These are phyloP conservation scores for Amphipyra berbera DNA, from an alignment of 2,888 invertebrate species.

Conservation along the genomic window DNA sequence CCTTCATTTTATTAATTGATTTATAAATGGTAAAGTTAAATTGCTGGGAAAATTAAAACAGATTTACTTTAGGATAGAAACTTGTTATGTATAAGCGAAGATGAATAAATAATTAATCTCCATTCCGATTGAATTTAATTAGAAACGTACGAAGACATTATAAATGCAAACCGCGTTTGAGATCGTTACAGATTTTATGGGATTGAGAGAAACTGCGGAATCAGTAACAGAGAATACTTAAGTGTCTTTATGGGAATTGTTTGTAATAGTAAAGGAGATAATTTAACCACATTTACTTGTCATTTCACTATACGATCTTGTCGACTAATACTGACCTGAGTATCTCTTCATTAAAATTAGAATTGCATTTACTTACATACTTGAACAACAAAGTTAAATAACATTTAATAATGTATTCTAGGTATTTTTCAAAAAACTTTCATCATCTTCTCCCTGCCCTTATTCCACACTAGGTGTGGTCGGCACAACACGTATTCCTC, in stretches of 20 bases:
- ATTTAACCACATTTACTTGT: too few relatives aligned
- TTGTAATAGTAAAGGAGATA: too few relatives aligned
- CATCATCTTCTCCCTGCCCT: too few relatives aligned
- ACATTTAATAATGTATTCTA: too few relatives aligned
- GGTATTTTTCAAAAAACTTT: too few relatives aligned
- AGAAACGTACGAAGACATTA: conserved; percentile 43
- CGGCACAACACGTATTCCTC: too few relatives aligned
- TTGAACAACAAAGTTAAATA: too few relatives aligned
- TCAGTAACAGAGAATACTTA: neutral
- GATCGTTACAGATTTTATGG: conserved; percentile 46
- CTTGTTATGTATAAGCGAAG: conserved; percentile 14
- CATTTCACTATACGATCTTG: too few relatives aligned
- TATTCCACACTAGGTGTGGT: too few relatives aligned
- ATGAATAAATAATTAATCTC: conserved; percentile 47
- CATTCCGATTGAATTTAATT: conserved; percentile 50
- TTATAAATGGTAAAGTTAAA: conserved; percentile 11
- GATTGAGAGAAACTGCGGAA: conserved; percentile 2
- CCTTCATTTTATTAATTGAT: conserved; percentile 11
- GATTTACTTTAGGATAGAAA: conserved; percentile 20
- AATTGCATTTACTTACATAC: too few relatives aligned
- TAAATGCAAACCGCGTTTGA: conserved; percentile 44
- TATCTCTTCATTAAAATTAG: too few relatives aligned
- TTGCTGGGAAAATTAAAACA: conserved; percentile 11
- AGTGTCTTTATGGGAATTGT: neutral
- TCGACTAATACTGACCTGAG: too few relatives aligned